Evolutionary conservation across 1,140 invertebrate genomes (phyloP).

Genomic region (Eriocheir sinensis): DNA sequence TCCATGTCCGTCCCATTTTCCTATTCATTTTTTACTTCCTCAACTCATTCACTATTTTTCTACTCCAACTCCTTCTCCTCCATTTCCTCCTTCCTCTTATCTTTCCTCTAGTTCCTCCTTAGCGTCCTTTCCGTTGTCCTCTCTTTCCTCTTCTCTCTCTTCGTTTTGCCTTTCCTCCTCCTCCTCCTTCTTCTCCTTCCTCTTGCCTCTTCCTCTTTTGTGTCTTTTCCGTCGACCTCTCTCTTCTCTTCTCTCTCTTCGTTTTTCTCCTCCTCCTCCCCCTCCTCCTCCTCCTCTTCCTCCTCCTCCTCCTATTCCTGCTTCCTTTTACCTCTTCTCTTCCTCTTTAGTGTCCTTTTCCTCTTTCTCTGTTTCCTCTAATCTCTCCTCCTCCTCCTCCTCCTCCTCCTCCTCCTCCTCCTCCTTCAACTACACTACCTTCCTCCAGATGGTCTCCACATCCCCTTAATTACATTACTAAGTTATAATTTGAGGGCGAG

Average conservation of each 20-base stretch:
- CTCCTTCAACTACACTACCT: neutral
- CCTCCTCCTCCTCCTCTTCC: too few relatives aligned
- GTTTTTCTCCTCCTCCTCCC: too few relatives aligned
- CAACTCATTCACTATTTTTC: too few relatives aligned
- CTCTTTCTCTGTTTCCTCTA: neutral
- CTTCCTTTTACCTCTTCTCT: too few relatives aligned
- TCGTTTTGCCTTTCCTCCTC: neutral
- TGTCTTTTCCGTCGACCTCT: too few relatives aligned
- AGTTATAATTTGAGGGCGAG: neutral
- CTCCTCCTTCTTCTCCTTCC: neutral
- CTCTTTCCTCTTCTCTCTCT: too few relatives aligned
- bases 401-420: neutral
- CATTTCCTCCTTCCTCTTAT: too few relatives aligned
- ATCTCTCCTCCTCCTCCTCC: neutral
- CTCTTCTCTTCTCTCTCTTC: neutral
- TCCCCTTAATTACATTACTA: slow-evolving; percentile 15
- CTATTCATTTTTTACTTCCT: too few relatives aligned
- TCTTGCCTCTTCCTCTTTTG: neutral
- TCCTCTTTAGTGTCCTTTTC: neutral
- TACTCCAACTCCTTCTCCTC: too few relatives aligned
- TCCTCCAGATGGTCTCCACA: neutral
- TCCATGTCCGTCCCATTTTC: too few relatives aligned
- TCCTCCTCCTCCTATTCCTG: neutral
- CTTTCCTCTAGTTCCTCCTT: too few relatives aligned
- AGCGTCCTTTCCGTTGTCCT: too few relatives aligned